Evolutionary conservation across 2,888 invertebrate genomes (phyloP), one percentile per base, ranked within the genome.

Genomic region (Nomada ferruginata): DNA sequence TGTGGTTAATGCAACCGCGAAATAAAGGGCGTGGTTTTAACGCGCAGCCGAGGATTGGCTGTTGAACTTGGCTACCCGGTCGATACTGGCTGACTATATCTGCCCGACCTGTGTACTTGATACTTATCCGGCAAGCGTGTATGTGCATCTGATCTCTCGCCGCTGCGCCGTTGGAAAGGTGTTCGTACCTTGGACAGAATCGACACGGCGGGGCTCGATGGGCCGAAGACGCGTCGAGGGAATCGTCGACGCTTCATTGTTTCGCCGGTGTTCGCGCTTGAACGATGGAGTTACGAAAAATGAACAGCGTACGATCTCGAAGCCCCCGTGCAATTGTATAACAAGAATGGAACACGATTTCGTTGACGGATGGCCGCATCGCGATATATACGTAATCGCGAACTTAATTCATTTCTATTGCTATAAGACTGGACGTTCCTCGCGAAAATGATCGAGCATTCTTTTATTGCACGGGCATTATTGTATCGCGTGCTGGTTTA

Each of bases 21-120:
- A 93, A 93, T 93, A 93, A 93, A 93, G 93, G 93, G 93, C 93
- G 93, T 93, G 93, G 93, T 93, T 93, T 93, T 92, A 91, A 90
- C 90, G 91, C 91, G 92, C 91, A 90, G 91, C 85, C 92, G 91
- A 91, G 93, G 93, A 93, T 93, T 93, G 93, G 93, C 93, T 92
- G 91, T 91, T 88, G 91, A 92, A 92, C 91, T 92, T 92, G 92
- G 91, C 91, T 90, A 91, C 90, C 91, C 92, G 93, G 93, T 93
- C 93, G 93, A 93, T 93, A 93, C 91, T 90, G 90, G 91, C 91
- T 90, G 90, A 90, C 91, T 92, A 91, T 91, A 91, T 89, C 90
- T 91, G 89, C 87, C 86, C 86, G 85, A 87, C 86, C 89, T 91
- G 91, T 91, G 91, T 89, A 92, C 90, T 91, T 91, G 91, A 92